phyloP scores from a whole-genome alignment of 2,113 vertebrate genomes.

The Cyprinodon tularosa region DNA sequence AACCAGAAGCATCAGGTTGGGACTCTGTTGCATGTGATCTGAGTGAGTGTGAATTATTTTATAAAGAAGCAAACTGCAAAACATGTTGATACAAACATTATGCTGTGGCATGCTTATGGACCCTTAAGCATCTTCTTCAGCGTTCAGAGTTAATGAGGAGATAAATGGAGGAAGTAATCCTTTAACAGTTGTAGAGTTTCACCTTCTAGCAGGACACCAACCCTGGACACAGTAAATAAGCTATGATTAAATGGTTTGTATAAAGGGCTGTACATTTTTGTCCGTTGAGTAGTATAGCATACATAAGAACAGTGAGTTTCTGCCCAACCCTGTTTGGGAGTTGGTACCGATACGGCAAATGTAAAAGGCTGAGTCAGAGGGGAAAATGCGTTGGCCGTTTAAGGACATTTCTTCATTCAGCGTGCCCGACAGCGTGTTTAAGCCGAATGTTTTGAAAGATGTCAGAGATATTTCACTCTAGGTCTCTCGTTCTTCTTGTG shows the following conservation, averaged over 20 bases:
- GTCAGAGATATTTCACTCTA: constrained; percentile 33
- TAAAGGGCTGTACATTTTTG: constrained; percentile 23
- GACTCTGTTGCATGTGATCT: no score
- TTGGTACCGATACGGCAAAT: constrained; percentile 22
- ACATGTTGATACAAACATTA: background rate
- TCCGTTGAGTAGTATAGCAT: constrained; percentile 3
- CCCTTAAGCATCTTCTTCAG: background rate
- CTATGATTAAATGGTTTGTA: background rate
- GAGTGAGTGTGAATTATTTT: background rate
- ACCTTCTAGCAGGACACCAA: background rate
- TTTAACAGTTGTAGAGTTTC: background rate
- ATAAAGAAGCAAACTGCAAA: background rate
- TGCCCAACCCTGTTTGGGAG: constrained; percentile 33
- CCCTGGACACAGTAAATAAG: background rate
- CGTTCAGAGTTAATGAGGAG: background rate
- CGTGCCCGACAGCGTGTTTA: constrained; percentile 8
- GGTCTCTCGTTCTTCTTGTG: constrained; percentile 36
- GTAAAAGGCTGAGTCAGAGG: constrained; percentile 47
- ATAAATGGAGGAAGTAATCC: background rate
- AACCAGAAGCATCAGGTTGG: background rate
- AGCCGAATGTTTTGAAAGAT: constrained; percentile 47
- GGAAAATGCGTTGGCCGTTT: constrained; percentile 53
- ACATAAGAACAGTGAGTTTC: constrained; percentile 35
- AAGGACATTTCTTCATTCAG: constrained; percentile 32
- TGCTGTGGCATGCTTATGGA: background rate